Evolutionary conservation across 1,140 invertebrate genomes (phyloP).

Genomic region (Oscheius sp.): DNA sequence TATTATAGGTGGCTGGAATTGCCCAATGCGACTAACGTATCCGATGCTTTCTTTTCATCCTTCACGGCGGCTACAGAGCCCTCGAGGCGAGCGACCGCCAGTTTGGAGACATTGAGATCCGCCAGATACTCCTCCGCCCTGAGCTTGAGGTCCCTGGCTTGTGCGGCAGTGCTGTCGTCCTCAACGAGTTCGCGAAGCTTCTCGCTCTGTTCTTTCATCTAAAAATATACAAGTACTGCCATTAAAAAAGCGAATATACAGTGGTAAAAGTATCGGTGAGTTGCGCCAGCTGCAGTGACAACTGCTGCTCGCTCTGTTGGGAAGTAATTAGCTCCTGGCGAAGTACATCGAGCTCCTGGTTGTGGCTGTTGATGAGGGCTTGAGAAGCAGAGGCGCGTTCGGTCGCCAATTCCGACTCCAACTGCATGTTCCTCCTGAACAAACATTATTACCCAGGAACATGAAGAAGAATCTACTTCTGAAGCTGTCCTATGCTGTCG

Average conservation of each 20-base stretch:
- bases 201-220: conserved; percentile 17
- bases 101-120: not conserved
- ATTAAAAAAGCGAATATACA: not conserved
- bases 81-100: not conserved
- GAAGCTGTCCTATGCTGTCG: conserved; percentile 15
- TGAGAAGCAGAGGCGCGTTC: conserved; percentile 3
- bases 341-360: conserved; percentile 4
- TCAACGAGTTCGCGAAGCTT: conserved; percentile 5
- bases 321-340: conserved; percentile 12
- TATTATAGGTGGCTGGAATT: not conserved
- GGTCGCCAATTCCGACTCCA: conserved; percentile 19
- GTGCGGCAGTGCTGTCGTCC: not conserved
- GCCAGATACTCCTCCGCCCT: not conserved
- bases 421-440: conserved; percentile 11
- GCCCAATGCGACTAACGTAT: not conserved
- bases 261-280: conserved; percentile 16
- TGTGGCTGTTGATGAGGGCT: not conserved
- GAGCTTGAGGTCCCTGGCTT: not conserved
- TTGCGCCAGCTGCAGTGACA: conserved; percentile 5
- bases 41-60: not conserved
- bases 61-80: not conserved
- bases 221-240: not conserved
- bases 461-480: not conserved
- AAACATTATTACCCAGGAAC: not conserved
- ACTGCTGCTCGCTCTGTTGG: conserved; percentile 3